A percentile compares a stretch with the other conserved stretches of the same genome.
phyloP scores from a whole-genome alignment of 2,888 invertebrate genomes.

The Phortica okadai region DNA sequence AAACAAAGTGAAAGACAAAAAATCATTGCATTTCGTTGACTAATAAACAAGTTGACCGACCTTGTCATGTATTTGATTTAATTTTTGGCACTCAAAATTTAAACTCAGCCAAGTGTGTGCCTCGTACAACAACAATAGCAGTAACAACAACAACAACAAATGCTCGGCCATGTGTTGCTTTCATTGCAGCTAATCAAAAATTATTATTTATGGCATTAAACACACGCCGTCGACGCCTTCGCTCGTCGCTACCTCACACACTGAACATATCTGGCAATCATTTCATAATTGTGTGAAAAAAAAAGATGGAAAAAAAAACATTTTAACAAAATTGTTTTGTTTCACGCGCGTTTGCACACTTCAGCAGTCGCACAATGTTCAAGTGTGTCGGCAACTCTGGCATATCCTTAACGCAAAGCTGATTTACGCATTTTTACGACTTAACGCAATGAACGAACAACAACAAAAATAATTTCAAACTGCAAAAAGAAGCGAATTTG shows the following conservation, averaged over 20 bases:
- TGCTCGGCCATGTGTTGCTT: slow-evolving; percentile 6
- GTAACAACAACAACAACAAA: background rate
- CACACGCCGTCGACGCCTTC: background rate
- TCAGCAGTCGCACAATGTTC: slow-evolving; percentile 49
- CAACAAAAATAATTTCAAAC: slow-evolving; percentile 2
- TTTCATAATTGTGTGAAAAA: slow-evolving; percentile 19
- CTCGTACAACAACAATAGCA: background rate
- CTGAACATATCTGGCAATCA: slow-evolving; percentile 12
- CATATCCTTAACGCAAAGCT: slow-evolving; percentile 42
- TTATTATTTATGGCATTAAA: slow-evolving; percentile 9
- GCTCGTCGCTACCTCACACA: background rate
- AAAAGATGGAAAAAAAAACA: slow-evolving; percentile 16
- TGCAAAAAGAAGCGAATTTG: background rate
- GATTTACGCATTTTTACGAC: slow-evolving; percentile 54
- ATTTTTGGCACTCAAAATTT: too few relatives aligned
- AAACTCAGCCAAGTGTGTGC: too few relatives aligned
- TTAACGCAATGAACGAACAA: background rate
- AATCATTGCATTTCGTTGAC: too few relatives aligned
- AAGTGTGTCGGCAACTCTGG: background rate
- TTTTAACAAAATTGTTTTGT: slow-evolving; percentile 41
- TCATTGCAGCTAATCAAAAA: slow-evolving; percentile 4
- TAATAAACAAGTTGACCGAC: background rate
- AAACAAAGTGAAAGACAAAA: too few relatives aligned
- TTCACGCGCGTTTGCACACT: slow-evolving; percentile 53
- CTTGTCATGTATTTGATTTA: background rate